Evolutionary conservation across 2,888 invertebrate species (phyloP).

Genomic region (Rhimphoctona megacephalus): DNA sequence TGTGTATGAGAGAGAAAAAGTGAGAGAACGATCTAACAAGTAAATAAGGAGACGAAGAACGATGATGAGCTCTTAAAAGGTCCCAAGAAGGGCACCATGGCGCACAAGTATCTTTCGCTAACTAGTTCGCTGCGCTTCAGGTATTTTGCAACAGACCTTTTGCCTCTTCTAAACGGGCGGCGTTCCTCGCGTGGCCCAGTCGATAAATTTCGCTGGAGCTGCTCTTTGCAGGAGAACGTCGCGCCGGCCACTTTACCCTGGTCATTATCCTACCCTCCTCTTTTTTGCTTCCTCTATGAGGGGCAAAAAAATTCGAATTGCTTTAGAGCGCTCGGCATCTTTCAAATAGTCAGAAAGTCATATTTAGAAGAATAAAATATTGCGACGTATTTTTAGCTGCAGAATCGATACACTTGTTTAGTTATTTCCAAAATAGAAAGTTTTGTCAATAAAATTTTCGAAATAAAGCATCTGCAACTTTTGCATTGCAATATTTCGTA

Average conservation of each 20-base stretch:
- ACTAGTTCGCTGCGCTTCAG: slow-evolving; percentile 72
- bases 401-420: not conserved
- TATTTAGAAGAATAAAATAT: not conserved
- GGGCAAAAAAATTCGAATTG: not conserved
- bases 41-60: slow-evolving; percentile 65
- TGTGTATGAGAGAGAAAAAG: slow-evolving; percentile 59
- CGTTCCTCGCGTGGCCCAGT: slow-evolving; percentile 64
- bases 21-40: slow-evolving; percentile 57
- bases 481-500: not conserved
- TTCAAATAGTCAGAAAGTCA: not conserved
- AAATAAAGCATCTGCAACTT: not conserved
- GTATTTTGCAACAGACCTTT: slow-evolving; percentile 69
- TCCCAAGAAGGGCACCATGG: slow-evolving; percentile 52
- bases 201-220: slow-evolving; percentile 67
- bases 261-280: slow-evolving; percentile 59
- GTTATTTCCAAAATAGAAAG: not conserved
- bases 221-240: slow-evolving; percentile 21
- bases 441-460: too few species aligned
- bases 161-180: slow-evolving; percentile 29
- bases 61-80: slow-evolving; percentile 51
- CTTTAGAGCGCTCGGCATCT: not conserved
- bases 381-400: not conserved
- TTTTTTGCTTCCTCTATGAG: slow-evolving; percentile 27
- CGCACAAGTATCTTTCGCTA: slow-evolving; percentile 59
- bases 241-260: slow-evolving; percentile 62